A percentile compares a stretch with the other conserved stretches of the same genome.
phyloP scores from a whole-genome alignment of 2,113 vertebrate species.

The Ondatra zibethicus region DNA sequence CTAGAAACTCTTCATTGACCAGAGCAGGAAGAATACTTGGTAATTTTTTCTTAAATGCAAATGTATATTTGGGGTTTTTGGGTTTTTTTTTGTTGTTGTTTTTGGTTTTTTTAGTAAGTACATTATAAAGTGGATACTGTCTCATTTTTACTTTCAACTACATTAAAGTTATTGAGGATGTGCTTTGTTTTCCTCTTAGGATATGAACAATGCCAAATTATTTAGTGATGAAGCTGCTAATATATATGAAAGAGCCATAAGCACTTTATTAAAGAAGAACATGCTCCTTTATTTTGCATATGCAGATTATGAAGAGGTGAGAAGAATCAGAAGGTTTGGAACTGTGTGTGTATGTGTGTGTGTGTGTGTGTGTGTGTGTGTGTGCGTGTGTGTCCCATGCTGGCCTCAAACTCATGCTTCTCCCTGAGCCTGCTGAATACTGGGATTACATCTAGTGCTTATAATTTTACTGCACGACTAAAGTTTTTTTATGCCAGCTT shows the following conservation, averaged over 20 bases:
- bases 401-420: not conserved
- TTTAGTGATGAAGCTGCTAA: conserved; percentile 99
- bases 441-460: not conserved
- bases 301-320: conserved; percentile 99
- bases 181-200: conserved; percentile 85
- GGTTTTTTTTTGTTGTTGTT: no score
- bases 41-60: conserved; percentile 19
- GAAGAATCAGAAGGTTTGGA: conserved; percentile 86
- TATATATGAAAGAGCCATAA: conserved; percentile 99
- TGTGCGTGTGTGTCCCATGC: not conserved
- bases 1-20: not conserved
- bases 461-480: not conserved
- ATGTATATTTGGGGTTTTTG: not conserved
- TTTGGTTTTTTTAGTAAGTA: not conserved
- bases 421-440: not conserved
- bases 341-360: not conserved
- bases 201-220: conserved; percentile 99
- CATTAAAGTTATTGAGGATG: conserved; percentile 60
- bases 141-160: conserved; percentile 64
- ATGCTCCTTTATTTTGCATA: conserved; percentile 99
- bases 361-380: not conserved
- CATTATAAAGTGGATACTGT: not conserved
- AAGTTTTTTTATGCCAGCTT: not conserved
- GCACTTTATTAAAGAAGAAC: conserved; percentile 98
- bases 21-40: not conserved